A percentile compares a stretch with the other conserved stretches of the same genome.
These are phyloP conservation scores for Tinea pellionella DNA, from an alignment of 2,888 invertebrate species.

Conservation along the genomic window DNA sequence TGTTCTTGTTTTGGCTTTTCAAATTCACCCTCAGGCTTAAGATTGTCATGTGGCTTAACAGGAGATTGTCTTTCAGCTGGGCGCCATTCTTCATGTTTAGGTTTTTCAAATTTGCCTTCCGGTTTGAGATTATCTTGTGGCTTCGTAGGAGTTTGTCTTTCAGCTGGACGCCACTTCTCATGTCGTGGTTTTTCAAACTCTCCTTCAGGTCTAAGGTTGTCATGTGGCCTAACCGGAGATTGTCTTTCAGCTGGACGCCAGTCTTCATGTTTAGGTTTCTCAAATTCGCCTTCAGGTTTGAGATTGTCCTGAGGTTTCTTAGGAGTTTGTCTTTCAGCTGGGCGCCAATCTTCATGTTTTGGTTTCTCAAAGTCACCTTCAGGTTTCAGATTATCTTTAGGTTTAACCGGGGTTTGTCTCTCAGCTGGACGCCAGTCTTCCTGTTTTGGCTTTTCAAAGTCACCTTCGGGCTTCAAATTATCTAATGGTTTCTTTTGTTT, in stretches of 20 bases:
- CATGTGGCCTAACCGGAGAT: constrained; percentile 26
- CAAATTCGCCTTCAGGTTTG: constrained; percentile 71
- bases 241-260: constrained; percentile 43
- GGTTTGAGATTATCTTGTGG: constrained; percentile 43
- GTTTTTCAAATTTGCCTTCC: constrained; percentile 44
- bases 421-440: constrained; percentile 49
- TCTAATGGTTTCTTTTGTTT: constrained; percentile 37
- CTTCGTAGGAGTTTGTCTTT: constrained; percentile 38
- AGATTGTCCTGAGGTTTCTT: constrained; percentile 63
- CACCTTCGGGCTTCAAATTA: constrained; percentile 68
- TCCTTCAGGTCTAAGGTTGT: constrained; percentile 66
- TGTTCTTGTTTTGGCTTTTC: constrained; percentile 34
- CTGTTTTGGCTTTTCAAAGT: constrained; percentile 58
- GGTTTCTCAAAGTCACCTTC: constrained; percentile 59
- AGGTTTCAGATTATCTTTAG: constrained; percentile 44
- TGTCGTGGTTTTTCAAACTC: constrained; percentile 46
- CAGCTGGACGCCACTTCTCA: constrained; percentile 44
- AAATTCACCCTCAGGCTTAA: constrained; percentile 65
- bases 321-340: constrained; percentile 33
- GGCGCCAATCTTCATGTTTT: constrained; percentile 36
- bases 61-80: constrained; percentile 44
- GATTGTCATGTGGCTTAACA: constrained; percentile 52
- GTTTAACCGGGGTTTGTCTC: constrained; percentile 24
- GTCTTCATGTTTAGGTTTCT: constrained; percentile 42
- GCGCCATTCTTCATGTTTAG: constrained; percentile 33